Conservation (phyloP, 2,113 vertebrate genomes). For the Mirounga angustirostris region DNA sequence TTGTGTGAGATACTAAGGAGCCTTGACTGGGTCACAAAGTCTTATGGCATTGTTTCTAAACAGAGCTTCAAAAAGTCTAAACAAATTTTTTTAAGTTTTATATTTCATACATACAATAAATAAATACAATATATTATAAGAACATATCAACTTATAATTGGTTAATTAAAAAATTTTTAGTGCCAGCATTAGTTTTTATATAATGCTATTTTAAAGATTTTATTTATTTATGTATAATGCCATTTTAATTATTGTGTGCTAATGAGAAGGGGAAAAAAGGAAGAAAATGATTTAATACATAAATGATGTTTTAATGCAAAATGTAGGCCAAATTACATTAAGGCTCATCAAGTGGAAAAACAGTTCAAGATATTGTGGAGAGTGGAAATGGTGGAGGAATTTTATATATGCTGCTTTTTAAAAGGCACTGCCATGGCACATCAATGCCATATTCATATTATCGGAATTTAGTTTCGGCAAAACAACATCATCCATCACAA, state of each 20-base stretch:
- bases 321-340: neutral
- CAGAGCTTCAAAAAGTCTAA: neutral
- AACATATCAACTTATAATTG: neutral
- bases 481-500: neutral
- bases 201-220: neutral
- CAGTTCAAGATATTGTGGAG: neutral
- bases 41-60: neutral
- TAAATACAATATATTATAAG: neutral
- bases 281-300: slow-evolving; percentile 7
- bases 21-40: neutral
- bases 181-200: neutral
- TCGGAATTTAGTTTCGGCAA: neutral
- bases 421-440: neutral
- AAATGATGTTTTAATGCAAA: neutral
- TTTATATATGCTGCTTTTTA: neutral
- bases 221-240: neutral
- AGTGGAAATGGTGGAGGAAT: neutral
- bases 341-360: neutral
- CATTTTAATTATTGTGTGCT: neutral
- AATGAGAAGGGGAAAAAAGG: neutral
- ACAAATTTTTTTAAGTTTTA: neutral
- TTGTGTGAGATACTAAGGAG: neutral
- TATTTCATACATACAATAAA: neutral
- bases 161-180: neutral
- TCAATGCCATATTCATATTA: neutral